Percentiles rank a stretch among this genome's conserved stretches.
These are phyloP conservation scores for Melitaea cinxia DNA, from an alignment of 1,140 invertebrate genomes.

Conservation along the genomic window DNA sequence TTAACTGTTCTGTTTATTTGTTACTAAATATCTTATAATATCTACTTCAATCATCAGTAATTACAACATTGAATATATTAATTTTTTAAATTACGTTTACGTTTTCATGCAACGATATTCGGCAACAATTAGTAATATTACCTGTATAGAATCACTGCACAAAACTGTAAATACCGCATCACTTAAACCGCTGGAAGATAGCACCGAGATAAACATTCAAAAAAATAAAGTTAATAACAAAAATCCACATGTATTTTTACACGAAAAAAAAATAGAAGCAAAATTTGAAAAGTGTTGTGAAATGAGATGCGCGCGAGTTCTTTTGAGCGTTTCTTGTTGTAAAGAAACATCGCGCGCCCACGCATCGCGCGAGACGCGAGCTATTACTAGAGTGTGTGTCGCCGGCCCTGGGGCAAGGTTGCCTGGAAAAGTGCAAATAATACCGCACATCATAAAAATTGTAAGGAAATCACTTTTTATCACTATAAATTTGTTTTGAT, in stretches of 20 bases:
- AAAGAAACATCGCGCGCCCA: conserved; percentile 71
- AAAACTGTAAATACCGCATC: conserved; percentile 69
- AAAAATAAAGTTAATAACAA: conserved; percentile 14
- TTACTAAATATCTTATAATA: too few relatives aligned
- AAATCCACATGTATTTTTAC: conserved; percentile 28
- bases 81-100: too few relatives aligned
- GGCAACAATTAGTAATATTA: conserved; percentile 36
- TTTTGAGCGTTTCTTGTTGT: conserved; percentile 66
- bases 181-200: conserved; percentile 35
- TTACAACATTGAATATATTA: neutral
- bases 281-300: conserved; percentile 49
- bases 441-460: neutral
- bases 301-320: conserved; percentile 56
- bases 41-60: neutral
- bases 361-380: conserved; percentile 52
- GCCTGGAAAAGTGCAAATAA: conserved; percentile 54
- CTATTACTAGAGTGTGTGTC: conserved; percentile 71
- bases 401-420: conserved; percentile 71
- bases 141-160: conserved; percentile 65
- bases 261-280: conserved; percentile 39
- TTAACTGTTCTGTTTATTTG: too few relatives aligned
- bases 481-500: too few relatives aligned
- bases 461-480: neutral
- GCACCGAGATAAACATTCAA: conserved; percentile 19
- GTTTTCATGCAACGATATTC: too few relatives aligned